Evolutionary conservation across 2,888 invertebrate genomes (phyloP), one percentile per base, ranked within the genome.

Genomic region (Caradrina clavipalpis): DNA sequence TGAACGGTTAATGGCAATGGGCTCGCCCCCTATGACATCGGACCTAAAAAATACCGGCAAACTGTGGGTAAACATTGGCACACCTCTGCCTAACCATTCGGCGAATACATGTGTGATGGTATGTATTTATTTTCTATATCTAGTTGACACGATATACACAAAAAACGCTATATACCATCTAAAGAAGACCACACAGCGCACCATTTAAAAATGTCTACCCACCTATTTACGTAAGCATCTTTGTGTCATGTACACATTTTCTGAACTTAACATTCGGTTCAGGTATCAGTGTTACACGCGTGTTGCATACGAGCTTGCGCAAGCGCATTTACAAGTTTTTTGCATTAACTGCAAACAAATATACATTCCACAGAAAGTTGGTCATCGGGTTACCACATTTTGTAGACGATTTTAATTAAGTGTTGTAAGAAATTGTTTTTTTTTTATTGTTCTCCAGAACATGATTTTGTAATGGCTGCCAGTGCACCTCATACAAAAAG

Each of bases 251-350:
- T 67, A 54, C 56, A 75, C 31, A 63, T 66, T 63, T 64, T 64
- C 47, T 65, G 26, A 50, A 80, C 63, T 80, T 67, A 57, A 71
- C 72, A 82, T 82, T 71, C 68, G 67, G 51, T 66, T 69, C 58
- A 15, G 21, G 71, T 72, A 65, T 75, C 62, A 17, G 53, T 26
- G 53, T 57, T 60, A 67, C 65, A 57, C 56, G 45, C 62, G 53
- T 45, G 35, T 69, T 60, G 60, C 63, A 74, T 60, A 65, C 54
- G 31, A 17, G n/a, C 59, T 84, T 83, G 82, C 80, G 77, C 54
- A 82, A 82, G 59, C 64, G 73, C 55, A 80, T 71, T 67, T 67
- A 71, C 81, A 71, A 70, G 71, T 75, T 76, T 79, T 82, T 76
- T 82, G 80, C 82, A 63, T 76, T 60, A 69, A 63, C 47, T 62